Base-by-base conservation (phyloP, 2,113 vertebrate genomes). In the Eublepharis macularius region DNA sequence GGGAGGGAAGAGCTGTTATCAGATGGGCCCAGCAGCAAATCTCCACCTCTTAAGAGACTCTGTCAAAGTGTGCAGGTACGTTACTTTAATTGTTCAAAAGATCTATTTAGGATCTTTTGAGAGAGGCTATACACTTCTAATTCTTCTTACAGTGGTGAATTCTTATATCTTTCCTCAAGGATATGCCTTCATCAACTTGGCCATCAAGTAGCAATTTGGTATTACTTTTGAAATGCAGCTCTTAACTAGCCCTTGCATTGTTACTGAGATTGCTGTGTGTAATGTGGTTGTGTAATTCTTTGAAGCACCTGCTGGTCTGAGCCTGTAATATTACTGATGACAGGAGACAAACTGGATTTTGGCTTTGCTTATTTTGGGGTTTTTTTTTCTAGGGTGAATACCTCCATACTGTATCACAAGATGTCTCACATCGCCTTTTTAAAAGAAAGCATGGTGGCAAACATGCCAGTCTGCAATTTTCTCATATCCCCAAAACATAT, bases 61-160 rank as follows among this genome's bases (percentile, higher is more conserved):
- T 99, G 98, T 83, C 97, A 97, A 1, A 97, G 97, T 4, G 83
- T 98, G 1, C 97, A 98, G 98, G 98, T 99, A 92, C 81, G 94
- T 84, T 91, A 8, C 76, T 73, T 39, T 1, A 36, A 17, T 1
- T 2, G 21, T 60, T 2, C 6, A 29, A 43, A 79, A 65, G 49
- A 70, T 36, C 66, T 79, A 6, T 75, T 65, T 47, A 34, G 11
- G 39, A 19, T 29, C 74, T 34, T 29, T 41, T 43, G 19, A 17
- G 14, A 14, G 26, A 3, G 21, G 2, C 7, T 9, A 2, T 14
- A 49, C 7, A 43, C 34, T 82, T 43, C 39, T 85, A 78, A 74
- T 2, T 49, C 24, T 60, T 43, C 24, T 49, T 63, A 21, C 19
- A 47, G 41, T 17, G 24, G 10, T 41, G 41, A 65, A 13, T 65